Conservation (phyloP, 2,888 invertebrate species). For the Agelastica alni region DNA sequence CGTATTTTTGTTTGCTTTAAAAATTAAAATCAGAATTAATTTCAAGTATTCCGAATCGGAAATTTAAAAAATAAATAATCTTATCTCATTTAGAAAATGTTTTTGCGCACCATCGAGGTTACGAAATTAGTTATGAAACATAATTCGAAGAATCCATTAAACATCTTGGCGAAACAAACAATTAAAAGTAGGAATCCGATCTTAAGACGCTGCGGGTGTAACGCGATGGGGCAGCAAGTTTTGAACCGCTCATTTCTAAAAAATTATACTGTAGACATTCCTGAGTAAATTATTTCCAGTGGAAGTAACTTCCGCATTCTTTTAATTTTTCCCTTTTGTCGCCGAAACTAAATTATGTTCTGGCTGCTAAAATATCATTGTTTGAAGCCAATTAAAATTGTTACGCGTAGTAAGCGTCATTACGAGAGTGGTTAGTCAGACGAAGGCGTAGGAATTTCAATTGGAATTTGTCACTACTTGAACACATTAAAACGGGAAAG, state of each 20-base stretch:
- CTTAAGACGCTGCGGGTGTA: constrained; percentile 21
- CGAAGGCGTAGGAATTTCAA: constrained; percentile 55
- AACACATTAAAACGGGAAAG: constrained; percentile 48
- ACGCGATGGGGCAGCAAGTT: constrained; percentile 19
- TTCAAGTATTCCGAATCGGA: no score
- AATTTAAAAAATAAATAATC: no score
- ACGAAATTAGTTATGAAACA: constrained; percentile 7
- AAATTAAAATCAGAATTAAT: no score
- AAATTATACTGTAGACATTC: constrained; percentile 31
- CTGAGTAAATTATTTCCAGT: constrained; percentile 30
- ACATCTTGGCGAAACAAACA: constrained; percentile 23
- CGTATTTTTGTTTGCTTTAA: no score
- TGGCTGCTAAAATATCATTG: constrained; percentile 47
- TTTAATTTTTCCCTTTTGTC: constrained; percentile 28
- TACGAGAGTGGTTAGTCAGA: constrained; percentile 51
- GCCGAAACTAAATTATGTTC: constrained; percentile 34
- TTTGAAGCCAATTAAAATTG: constrained; percentile 55
- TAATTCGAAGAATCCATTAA: constrained; percentile 17
- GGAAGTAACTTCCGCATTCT: constrained; percentile 33
- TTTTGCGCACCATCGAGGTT: background rate
- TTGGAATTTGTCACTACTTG: constrained; percentile 57
- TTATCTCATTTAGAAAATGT: background rate
- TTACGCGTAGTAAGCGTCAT: constrained; percentile 52
- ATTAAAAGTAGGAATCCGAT: constrained; percentile 27
- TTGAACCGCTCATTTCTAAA: constrained; percentile 26